A percentile compares a stretch with the other conserved stretches of the same genome.
These are phyloP conservation scores for Coregonus suidteri DNA, from an alignment of 2,797 vertebrate species.

Conservation along the genomic window DNA sequence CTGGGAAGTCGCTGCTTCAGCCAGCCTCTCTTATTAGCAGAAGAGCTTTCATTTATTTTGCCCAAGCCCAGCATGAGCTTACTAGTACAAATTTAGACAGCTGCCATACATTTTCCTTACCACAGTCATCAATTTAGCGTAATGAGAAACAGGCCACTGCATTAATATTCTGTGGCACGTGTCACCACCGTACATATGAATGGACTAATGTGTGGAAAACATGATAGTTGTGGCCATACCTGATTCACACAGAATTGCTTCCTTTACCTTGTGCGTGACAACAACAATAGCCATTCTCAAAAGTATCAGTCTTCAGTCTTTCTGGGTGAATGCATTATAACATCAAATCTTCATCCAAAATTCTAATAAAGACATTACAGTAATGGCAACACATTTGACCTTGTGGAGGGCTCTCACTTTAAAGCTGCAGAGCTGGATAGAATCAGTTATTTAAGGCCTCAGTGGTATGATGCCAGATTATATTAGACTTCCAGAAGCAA, in stretches of 20 bases:
- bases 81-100: slow-evolving; percentile 32
- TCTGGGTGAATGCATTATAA: background rate
- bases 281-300: background rate
- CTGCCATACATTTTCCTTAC: slow-evolving; percentile 44
- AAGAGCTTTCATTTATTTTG: slow-evolving; percentile 43
- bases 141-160: slow-evolving; percentile 51
- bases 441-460: background rate
- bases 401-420: background rate
- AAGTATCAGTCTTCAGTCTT: background rate
- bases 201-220: slow-evolving; percentile 36
- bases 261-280: background rate
- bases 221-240: background rate
- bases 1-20: slow-evolving; percentile 17
- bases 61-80: slow-evolving; percentile 34
- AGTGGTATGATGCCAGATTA: slow-evolving; percentile 6
- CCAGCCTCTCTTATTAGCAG: slow-evolving; percentile 33
- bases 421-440: background rate
- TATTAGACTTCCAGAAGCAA: slow-evolving; percentile 11
- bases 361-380: background rate
- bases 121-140: slow-evolving; percentile 50
- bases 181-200: slow-evolving; percentile 23
- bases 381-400: background rate
- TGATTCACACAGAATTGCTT: slow-evolving; percentile 2
- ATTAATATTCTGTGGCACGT: slow-evolving; percentile 29
- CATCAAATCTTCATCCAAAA: background rate